Evolutionary conservation across 2,888 invertebrate species (phyloP), one percentile per base, ranked within the genome.

Genomic region (Suillia variegata): DNA sequence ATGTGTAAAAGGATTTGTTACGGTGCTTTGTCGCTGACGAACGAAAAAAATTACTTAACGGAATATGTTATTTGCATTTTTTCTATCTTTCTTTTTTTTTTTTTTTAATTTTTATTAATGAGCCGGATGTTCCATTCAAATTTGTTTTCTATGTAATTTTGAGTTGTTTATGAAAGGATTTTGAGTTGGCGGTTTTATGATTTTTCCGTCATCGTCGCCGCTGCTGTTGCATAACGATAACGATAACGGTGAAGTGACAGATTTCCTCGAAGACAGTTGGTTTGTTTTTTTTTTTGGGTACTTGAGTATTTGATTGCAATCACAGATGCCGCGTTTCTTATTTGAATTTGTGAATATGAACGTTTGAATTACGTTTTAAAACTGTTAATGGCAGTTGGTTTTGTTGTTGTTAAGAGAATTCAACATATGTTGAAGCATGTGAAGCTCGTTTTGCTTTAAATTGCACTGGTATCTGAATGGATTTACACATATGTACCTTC

Each of bases 41-140:
- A n/a, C n/a, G n/a, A n/a, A n/a, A n/a, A n/a, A n/a, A n/a, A n/a
- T n/a, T n/a, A n/a, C n/a, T n/a, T 20, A 42, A 31, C 15, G 18
- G 22, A 17, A n/a, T n/a, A n/a, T n/a, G 49, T 62, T 21, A 31
- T 34, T 34, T 42, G 15, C 34, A 17, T 47, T 17, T 53, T 13
- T 53, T 18, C n/a, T n/a, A n/a, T n/a, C n/a, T n/a, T n/a, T n/a
- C n/a, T n/a, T n/a, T n/a, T n/a, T n/a, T n/a, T n/a, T n/a, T n/a
- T n/a, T n/a, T n/a, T n/a, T n/a, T n/a, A n/a, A 33, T 53, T 58
- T 34, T 56, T 34, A 31, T 13, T 34, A 2, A 15, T 18, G 13
- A 21, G 17, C 54, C 64, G 67, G 65, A 65, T 61, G 64, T 66
- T 64, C 64, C 61, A 64, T 65, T 63, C 59, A 58, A 59, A 64